A percentile compares a stretch with the other conserved stretches of the same genome.
phyloP scores from a whole-genome alignment of 2,888 invertebrate genomes.

The Masnerella sp. region DNA sequence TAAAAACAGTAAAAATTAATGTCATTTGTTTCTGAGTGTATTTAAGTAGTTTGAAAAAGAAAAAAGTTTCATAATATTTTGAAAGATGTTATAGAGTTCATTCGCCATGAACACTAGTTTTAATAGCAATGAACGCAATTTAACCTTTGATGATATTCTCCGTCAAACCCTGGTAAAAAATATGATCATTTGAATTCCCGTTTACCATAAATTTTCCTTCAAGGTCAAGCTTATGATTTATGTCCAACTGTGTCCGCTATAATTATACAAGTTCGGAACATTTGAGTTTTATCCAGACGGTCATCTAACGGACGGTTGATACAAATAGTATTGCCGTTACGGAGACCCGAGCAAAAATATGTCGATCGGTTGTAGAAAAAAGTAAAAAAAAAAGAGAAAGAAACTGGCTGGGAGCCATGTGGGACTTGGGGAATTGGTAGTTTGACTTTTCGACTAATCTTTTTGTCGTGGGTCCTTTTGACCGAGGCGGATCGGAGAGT shows the following conservation, averaged over 20 bases:
- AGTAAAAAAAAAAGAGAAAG: constrained; percentile 13
- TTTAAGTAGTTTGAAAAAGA: no score
- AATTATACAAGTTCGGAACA: constrained; percentile 39
- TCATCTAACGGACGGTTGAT: constrained; percentile 52
- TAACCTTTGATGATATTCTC: no score
- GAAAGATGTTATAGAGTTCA: no score
- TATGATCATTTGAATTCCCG: no score
- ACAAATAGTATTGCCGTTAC: constrained; percentile 54
- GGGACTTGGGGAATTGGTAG: background rate
- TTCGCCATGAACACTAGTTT: no score
- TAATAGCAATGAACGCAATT: no score
- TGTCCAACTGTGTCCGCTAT: background rate
- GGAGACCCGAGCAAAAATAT: constrained; percentile 43
- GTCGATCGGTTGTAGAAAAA: constrained; percentile 23
- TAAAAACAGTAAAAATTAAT: no score
- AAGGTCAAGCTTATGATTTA: no score
- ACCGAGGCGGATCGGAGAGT: constrained; percentile 8
- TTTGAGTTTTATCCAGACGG: constrained; percentile 40
- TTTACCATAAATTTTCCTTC: no score
- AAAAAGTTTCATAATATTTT: no score
- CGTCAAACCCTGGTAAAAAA: no score
- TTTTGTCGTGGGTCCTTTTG: background rate
- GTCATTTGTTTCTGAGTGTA: no score
- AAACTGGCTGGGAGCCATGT: background rate
- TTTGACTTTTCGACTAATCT: constrained; percentile 15